These are phyloP conservation scores for Amphimallon solstitiale DNA, from an alignment of 2,888 invertebrate species.

Conservation along the genomic window DNA sequence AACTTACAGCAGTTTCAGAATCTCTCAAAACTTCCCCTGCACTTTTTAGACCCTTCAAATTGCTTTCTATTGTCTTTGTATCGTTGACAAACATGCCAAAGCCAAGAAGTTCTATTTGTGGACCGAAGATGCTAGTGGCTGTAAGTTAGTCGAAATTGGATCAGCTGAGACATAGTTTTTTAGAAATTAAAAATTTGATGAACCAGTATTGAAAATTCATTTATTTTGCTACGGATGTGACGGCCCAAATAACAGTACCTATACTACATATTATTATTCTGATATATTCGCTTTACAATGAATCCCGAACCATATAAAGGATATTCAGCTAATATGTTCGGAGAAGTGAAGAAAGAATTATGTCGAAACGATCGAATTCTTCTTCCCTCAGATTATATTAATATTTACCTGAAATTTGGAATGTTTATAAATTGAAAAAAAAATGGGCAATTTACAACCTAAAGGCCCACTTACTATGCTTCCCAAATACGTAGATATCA, in stretches of 20 bases:
- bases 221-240: constrained; percentile 9
- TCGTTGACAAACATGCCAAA: background rate
- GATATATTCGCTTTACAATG: background rate
- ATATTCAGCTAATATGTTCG: background rate
- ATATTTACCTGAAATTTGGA: background rate
- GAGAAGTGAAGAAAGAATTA: background rate
- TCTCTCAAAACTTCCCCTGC: background rate
- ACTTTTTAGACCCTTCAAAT: constrained; percentile 1
- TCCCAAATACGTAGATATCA: background rate
- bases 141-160: constrained; percentile 8
- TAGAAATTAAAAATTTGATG: constrained; percentile 4
- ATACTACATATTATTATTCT: background rate
- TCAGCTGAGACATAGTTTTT: too few species aligned
- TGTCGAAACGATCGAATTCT: background rate
- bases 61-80: constrained; percentile 16
- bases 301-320: background rate
- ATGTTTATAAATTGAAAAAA: background rate
- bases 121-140: constrained; percentile 2
- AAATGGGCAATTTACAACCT: background rate
- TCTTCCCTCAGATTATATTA: background rate
- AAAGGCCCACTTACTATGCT: background rate
- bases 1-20: background rate
- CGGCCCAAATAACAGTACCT: background rate
- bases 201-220: too few species aligned
- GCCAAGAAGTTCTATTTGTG: constrained; percentile 6